Conservation (phyloP, 2,113 vertebrate genomes). For the Vireo altiloquus region DNA sequence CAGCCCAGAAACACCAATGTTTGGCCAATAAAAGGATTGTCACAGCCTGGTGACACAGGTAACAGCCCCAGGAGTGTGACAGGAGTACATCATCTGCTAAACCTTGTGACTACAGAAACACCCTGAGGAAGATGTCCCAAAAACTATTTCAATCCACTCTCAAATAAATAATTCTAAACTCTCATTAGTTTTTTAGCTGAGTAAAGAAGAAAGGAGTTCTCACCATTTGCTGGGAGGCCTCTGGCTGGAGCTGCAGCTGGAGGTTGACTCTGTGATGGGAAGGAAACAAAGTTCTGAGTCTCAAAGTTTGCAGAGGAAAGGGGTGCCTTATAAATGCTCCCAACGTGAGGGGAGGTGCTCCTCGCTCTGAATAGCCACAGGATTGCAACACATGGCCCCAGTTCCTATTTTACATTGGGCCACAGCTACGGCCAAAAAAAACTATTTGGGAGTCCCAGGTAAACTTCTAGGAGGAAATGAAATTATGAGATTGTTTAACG, state of each 20-base stretch:
- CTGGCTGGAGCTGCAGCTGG: not conserved
- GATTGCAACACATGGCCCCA: slow-evolving; percentile 43
- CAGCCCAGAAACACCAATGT: not conserved
- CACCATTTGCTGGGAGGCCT: not conserved
- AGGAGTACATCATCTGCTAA: accelerated
- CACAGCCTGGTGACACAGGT: not conserved
- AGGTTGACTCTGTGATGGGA: not conserved
- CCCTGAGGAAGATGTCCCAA: not conserved
- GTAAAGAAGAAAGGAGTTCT: not conserved
- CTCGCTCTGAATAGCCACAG: not conserved
- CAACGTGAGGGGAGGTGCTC: not conserved
- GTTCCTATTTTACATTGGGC: slow-evolving; percentile 35
- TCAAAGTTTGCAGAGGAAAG: not conserved
- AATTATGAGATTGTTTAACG: slow-evolving; percentile 20
- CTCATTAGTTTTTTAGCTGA: not conserved
- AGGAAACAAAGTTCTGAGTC: not conserved
- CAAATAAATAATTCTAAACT: not conserved
- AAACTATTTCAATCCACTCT: not conserved
- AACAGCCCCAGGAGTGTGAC: not conserved
- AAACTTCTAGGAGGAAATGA: slow-evolving; percentile 62
- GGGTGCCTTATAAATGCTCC: slow-evolving; percentile 15
- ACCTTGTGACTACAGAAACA: not conserved
- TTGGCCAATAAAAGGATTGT: not conserved
- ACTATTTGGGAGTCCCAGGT: slow-evolving; percentile 60
- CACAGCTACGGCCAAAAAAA: not conserved